Percentiles rank a stretch among this genome's conserved stretches.
These are phyloP conservation scores for Steatocranus sp. DNA, from an alignment of 2,797 vertebrate species.

Conservation along the genomic window DNA sequence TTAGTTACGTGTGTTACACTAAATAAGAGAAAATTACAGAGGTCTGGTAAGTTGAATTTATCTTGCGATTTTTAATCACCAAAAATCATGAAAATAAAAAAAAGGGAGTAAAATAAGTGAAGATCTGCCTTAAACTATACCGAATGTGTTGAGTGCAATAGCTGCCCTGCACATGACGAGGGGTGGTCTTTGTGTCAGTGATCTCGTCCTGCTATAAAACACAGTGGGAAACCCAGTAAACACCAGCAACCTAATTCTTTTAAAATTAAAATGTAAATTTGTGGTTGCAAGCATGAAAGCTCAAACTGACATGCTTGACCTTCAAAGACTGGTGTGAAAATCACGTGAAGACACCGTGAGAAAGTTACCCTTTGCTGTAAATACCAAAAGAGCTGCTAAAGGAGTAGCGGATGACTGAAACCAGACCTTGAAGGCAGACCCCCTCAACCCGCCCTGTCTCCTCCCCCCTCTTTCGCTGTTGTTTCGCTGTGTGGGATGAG, in stretches of 20 bases:
- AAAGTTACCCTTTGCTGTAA: neutral
- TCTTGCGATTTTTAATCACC: neutral
- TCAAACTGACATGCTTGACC: neutral
- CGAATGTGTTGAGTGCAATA: neutral
- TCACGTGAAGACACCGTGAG: neutral
- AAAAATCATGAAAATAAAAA: fast-evolving
- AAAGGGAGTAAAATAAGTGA: neutral
- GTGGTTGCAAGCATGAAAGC: neutral
- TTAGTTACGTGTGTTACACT: no score
- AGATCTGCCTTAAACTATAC: neutral
- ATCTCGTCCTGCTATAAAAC: neutral
- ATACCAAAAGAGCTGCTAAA: neutral
- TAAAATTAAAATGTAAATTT: neutral
- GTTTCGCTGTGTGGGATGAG: neutral
- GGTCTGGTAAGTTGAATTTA: neutral
- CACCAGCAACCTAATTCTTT: neutral
- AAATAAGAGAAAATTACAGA: neutral
- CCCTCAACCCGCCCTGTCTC: neutral
- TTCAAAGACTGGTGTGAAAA: neutral
- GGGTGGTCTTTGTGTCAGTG: neutral
- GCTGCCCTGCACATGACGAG: neutral
- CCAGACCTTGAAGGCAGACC: neutral
- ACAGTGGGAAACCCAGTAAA: neutral
- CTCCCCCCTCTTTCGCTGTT: neutral
- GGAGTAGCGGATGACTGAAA: neutral